Percentiles rank a stretch among this genome's conserved stretches.
Evolutionary conservation across 1,140 invertebrate species (phyloP).

Genomic region (Drosophila quadrilineata): DNA sequence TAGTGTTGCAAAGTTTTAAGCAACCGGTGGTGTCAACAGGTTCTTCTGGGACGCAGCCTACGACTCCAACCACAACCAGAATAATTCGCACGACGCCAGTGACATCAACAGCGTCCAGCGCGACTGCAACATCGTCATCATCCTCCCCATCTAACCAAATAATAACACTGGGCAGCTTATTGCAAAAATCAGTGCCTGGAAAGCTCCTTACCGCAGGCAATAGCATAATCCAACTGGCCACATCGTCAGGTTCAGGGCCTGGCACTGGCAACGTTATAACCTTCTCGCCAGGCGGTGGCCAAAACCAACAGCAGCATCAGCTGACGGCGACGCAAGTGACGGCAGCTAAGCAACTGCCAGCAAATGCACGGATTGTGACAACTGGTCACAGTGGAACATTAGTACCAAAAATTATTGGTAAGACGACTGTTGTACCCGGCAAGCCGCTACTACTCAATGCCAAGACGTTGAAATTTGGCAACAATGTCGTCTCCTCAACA

Average conservation of each 20-base stretch:
- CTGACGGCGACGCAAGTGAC: neutral
- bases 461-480: conserved; percentile 50
- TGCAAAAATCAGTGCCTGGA: conserved; percentile 82
- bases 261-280: conserved; percentile 53
- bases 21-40: conserved; percentile 40
- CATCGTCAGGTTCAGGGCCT: conserved; percentile 20
- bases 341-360: conserved; percentile 50
- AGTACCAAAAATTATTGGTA: conserved; percentile 64
- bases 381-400: conserved; percentile 18
- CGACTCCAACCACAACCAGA: conserved; percentile 17
- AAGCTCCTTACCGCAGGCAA: conserved; percentile 32
- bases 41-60: conserved; percentile 12
- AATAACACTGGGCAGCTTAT: conserved; percentile 86
- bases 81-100: conserved; percentile 43
- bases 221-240: conserved; percentile 55
- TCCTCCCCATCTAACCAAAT: conserved; percentile 83
- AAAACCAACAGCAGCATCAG: conserved; percentile 12
- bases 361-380: conserved; percentile 80
- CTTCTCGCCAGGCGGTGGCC: conserved; percentile 17
- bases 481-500: conserved; percentile 22
- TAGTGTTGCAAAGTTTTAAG: conserved; percentile 80
- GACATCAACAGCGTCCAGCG: conserved; percentile 17
- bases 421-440: conserved; percentile 80
- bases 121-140: conserved; percentile 12
- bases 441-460: conserved; percentile 82